Evolutionary conservation across 2,797 vertebrate genomes (phyloP).

Genomic region (Acrossocheilus fasciatus): DNA sequence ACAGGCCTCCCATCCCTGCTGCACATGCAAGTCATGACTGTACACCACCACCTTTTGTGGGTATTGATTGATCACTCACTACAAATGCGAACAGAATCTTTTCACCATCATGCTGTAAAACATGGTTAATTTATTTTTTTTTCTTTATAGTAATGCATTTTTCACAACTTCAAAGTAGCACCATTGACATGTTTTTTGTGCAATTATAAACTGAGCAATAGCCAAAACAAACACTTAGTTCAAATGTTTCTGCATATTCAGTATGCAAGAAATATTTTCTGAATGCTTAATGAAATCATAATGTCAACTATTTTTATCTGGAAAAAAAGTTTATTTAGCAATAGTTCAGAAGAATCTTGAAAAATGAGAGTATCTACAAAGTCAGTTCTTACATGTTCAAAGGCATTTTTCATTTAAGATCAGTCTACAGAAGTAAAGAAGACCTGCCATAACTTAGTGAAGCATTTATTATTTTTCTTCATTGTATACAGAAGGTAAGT

Average conservation of each 20-base stretch:
- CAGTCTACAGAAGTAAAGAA: not conserved
- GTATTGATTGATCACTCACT: not conserved
- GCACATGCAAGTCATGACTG: not conserved
- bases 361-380: slow-evolving; percentile 16
- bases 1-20: slow-evolving; percentile 4
- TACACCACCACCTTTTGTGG: not conserved
- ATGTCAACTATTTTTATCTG: slow-evolving; percentile 6
- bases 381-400: not conserved
- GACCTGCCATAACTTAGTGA: not conserved
- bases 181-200: not conserved
- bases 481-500: not conserved
- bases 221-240: not conserved
- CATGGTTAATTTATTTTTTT: not conserved
- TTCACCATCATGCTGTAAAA: not conserved
- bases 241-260: not conserved
- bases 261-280: not conserved
- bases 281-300: not conserved
- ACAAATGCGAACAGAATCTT: not conserved
- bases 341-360: not conserved
- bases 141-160: not conserved
- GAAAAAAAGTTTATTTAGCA: slow-evolving; percentile 40
- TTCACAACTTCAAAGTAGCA: not conserved
- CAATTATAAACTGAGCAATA: not conserved
- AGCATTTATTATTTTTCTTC: not conserved
- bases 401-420: slow-evolving; percentile 7